Base-by-base conservation (phyloP, 2,113 vertebrate species). In the Oriolus oriolus region DNA sequence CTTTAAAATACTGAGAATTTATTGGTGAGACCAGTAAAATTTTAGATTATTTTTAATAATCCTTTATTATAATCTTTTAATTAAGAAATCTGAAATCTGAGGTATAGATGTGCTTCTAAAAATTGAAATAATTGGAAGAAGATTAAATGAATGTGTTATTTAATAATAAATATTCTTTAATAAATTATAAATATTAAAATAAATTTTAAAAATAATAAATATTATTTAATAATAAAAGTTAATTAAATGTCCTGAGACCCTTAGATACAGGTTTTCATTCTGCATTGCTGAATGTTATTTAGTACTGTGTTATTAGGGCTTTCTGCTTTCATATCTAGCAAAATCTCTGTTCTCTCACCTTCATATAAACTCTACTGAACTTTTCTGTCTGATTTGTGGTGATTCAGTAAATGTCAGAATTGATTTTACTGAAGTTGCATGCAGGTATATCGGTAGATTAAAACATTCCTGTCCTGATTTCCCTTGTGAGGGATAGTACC, bases 1-100 rank as follows among this genome's bases (percentile, higher is more conserved):
- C 24, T 78, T 73, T 56, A 44, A 85, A 93, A 52, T 76, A n/a
- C 18, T 41, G 52, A 76, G n/a, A 84, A 63, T 59, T 45, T 63
- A 6, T 73, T 83, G 27, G 7, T 44, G 33, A 82, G 16, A 45
- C 6, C 13, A 35, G 20, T 57, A 81, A 74, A 68, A 70, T n/a
- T 86, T 71, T 81, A 60, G 12, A 2, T 42, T 71, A 9, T 63
- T 85, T 75, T 69, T n/a, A 49, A 54, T 59, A 66, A 37, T 78
- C 49, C 10, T 61, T 81, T 78, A 60, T 81, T 87, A 5, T 52
- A 66, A 24, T 6, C 3, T 60, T 92, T 78, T 84, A 81, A 66
- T 96, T 93, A 90, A 84, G 60, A 81, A 90, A 75, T 92, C 11
- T 4, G 60, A 68, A 31, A 64, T 37, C 14, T 84, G 45, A 84